phyloP scores from a whole-genome alignment of 92 coral and sea anemone species.

The Porites lobata region DNA sequence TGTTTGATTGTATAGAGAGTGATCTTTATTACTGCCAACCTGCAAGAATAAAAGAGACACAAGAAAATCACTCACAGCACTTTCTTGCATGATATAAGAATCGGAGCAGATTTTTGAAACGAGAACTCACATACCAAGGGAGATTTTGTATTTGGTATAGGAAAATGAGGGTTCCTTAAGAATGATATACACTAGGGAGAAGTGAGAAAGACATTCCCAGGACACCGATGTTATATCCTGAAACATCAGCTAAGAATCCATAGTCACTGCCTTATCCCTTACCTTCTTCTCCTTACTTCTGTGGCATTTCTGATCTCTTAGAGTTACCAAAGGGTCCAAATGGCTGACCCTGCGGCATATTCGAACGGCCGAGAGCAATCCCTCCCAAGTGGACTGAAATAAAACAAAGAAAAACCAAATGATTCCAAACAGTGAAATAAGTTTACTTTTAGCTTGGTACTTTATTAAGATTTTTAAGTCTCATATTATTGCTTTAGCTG shows the following conservation, averaged over 20 bases:
- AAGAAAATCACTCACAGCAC: not conserved
- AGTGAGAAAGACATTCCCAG: too few relatives aligned
- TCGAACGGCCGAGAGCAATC: slow-evolving; percentile 72
- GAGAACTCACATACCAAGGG: too few relatives aligned
- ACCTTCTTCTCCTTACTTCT: slow-evolving; percentile 2
- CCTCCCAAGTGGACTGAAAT: slow-evolving; percentile 37
- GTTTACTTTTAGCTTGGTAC: not conserved
- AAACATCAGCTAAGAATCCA: not conserved
- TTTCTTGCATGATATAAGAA: not conserved
- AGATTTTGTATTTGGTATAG: too few relatives aligned
- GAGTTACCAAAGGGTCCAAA: slow-evolving; percentile 51
- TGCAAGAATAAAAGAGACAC: not conserved
- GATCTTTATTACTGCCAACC: not conserved
- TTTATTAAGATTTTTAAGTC: too few relatives aligned
- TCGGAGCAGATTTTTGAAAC: not conserved
- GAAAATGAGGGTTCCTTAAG: too few relatives aligned
- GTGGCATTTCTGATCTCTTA: slow-evolving; percentile 72
- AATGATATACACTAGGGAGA: too few relatives aligned
- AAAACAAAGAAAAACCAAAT: not conserved
- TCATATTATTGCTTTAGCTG: too few relatives aligned
- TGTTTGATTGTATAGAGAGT: slow-evolving; percentile 19
- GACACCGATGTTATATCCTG: too few relatives aligned
- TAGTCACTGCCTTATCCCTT: not conserved
- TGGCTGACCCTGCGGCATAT: slow-evolving; percentile 66
- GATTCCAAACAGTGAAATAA: not conserved